These are phyloP conservation scores for Phoxinus phoxinus DNA, from an alignment of 2,113 vertebrate genomes.

Conservation along the genomic window DNA sequence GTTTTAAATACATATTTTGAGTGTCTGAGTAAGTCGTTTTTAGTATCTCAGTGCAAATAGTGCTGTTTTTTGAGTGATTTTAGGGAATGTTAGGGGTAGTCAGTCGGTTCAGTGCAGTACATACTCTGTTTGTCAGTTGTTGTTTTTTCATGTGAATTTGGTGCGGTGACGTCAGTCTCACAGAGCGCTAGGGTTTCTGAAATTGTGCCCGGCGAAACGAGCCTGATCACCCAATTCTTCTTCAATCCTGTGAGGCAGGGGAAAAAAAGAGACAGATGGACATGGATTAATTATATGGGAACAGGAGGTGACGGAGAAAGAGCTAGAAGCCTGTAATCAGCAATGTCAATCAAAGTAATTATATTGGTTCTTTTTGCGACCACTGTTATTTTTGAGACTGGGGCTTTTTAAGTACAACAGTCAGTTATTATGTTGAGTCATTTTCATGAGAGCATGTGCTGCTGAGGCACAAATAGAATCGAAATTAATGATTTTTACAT, in stretches of 20 bases:
- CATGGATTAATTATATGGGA: neutral
- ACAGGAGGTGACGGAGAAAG: slow-evolving; percentile 2
- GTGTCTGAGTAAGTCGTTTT: slow-evolving; percentile 13
- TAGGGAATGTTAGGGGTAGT: neutral
- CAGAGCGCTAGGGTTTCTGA: slow-evolving; percentile 95
- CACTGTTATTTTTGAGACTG: slow-evolving; percentile 1
- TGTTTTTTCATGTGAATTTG: slow-evolving; percentile 38
- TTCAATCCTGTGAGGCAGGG: slow-evolving; percentile 82
- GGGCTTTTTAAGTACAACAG: neutral
- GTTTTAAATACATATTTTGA: slow-evolving; percentile 1
- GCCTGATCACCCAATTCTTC: slow-evolving; percentile 93
- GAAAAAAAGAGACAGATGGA: neutral
- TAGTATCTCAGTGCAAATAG: slow-evolving; percentile 49
- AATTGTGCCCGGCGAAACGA: slow-evolving; percentile 94
- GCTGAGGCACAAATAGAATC: neutral
- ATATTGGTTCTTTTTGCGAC: slow-evolving; percentile 10
- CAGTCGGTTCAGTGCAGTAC: slow-evolving; percentile 46
- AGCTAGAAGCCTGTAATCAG: slow-evolving; percentile 13
- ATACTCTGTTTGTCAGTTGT: slow-evolving; percentile 55
- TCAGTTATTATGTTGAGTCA: neutral
- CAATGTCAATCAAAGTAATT: neutral
- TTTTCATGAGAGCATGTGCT: neutral
- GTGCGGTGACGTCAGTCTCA: slow-evolving; percentile 70
- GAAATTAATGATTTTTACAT: neutral
- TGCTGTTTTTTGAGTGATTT: slow-evolving; percentile 18